phyloP scores from a whole-genome alignment of 2,888 invertebrate genomes.

The Magallana nippona region DNA sequence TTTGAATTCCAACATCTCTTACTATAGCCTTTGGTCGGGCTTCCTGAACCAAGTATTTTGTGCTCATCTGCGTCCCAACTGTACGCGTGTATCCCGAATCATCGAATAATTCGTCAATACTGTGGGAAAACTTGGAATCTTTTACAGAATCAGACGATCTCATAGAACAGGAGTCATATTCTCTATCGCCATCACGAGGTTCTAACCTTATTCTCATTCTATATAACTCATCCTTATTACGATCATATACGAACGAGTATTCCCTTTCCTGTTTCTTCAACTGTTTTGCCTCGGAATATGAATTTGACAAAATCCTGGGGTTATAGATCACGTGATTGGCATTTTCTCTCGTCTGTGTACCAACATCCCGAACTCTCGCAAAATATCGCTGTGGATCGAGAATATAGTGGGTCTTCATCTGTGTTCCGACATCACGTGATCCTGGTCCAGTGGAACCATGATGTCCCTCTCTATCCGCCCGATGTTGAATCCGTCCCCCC shows the following conservation, averaged over 20 bases:
- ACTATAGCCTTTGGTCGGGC: background rate
- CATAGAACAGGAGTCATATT: background rate
- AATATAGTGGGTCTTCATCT: conserved; percentile 34
- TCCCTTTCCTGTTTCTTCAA: background rate
- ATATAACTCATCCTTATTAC: background rate
- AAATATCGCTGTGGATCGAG: background rate
- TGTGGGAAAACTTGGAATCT: background rate
- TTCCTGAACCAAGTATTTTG: conserved; percentile 23
- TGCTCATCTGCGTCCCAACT: conserved; percentile 27
- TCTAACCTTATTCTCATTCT: background rate
- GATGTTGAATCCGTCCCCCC: background rate
- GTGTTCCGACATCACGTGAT: conserved; percentile 31
- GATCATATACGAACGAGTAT: background rate
- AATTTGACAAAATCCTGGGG: conserved; percentile 26
- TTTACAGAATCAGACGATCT: background rate
- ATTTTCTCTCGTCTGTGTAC: conserved; percentile 25
- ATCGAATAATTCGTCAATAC: background rate
- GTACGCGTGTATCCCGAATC: background rate
- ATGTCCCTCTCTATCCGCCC: background rate
- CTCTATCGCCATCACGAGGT: background rate
- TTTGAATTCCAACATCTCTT: conserved; percentile 28
- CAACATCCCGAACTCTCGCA: conserved; percentile 34
- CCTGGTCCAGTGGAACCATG: conserved; percentile 16
- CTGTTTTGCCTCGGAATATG: background rate
- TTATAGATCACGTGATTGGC: background rate